Evolutionary conservation across 2,888 invertebrate species (phyloP).

Genomic region (Heliconius sara): DNA sequence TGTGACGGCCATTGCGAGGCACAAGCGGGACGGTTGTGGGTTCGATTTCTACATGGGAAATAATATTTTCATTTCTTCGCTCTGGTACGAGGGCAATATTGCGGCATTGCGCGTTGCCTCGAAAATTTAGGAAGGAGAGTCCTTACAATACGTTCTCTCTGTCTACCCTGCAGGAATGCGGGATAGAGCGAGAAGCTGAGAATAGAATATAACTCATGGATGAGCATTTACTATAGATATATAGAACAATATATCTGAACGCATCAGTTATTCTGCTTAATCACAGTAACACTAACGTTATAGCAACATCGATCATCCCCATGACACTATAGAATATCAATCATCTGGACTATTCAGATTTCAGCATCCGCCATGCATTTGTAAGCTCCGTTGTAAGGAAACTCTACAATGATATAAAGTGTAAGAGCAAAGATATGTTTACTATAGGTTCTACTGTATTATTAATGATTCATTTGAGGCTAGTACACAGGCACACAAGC

Average conservation of each 20-base stretch:
- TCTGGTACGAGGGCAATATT: no score
- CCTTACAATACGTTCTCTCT: neutral
- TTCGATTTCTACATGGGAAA: no score
- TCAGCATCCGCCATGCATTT: constrained; percentile 1
- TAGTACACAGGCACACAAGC: no score
- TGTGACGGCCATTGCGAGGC: no score
- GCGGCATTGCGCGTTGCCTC: no score
- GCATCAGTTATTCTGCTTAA: neutral
- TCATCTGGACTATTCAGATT: neutral
- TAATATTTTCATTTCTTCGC: no score
- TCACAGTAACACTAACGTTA: constrained; percentile 1
- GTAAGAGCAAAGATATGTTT: neutral
- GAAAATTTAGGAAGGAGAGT: no score
- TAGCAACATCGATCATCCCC: neutral
- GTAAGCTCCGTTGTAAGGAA: neutral
- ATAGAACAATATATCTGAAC: neutral
- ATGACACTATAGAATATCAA: constrained; percentile 12
- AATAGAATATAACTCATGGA: no score
- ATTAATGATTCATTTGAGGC: no score
- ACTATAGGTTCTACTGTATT: neutral
- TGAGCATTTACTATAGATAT: neutral
- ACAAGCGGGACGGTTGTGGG: no score
- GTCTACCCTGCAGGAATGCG: neutral
- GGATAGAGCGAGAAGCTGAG: neutral
- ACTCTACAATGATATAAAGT: neutral